These are phyloP conservation scores for Heliconius hortense DNA, from an alignment of 2,888 invertebrate genomes.

Conservation along the genomic window DNA sequence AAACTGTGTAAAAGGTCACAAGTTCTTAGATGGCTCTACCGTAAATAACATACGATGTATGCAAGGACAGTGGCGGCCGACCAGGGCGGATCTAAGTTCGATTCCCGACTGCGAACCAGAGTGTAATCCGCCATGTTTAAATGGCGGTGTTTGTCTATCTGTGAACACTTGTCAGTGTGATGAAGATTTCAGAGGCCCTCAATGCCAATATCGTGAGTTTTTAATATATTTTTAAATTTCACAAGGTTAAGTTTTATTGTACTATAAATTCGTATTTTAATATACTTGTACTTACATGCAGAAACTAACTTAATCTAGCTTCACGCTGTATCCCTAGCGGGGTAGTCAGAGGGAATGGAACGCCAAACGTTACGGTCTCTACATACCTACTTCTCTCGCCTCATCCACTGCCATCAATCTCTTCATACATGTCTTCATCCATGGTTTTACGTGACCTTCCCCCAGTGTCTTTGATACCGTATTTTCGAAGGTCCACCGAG, in stretches of 20 bases:
- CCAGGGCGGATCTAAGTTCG: constrained; percentile 82
- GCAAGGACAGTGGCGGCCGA: constrained; percentile 87
- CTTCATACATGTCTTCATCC: too few species aligned
- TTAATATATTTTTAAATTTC: background rate
- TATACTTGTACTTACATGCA: background rate
- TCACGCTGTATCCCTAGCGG: too few species aligned
- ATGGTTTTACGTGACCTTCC: too few species aligned
- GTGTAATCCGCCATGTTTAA: constrained; percentile 86
- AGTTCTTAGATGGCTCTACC: constrained; percentile 87
- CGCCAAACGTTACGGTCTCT: too few species aligned
- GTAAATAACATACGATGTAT: constrained; percentile 86
- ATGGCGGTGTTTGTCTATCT: constrained; percentile 91
- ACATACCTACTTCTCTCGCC: too few species aligned
- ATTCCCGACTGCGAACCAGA: constrained; percentile 88
- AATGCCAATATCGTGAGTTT: constrained; percentile 85
- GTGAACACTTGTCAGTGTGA: constrained; percentile 91
- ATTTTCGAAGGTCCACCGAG: too few species aligned
- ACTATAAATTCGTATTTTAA: too few species aligned
- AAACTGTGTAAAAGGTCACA: constrained; percentile 84
- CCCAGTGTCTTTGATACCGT: too few species aligned
- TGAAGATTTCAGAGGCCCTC: constrained; percentile 84
- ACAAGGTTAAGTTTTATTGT: background rate
- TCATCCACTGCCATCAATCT: too few species aligned
- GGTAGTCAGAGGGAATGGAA: too few species aligned
- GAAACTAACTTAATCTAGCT: background rate